A percentile compares a stretch with the other conserved stretches of the same genome.
phyloP scores from a whole-genome alignment of 2,888 invertebrate genomes.

The Oligia strigilis region DNA sequence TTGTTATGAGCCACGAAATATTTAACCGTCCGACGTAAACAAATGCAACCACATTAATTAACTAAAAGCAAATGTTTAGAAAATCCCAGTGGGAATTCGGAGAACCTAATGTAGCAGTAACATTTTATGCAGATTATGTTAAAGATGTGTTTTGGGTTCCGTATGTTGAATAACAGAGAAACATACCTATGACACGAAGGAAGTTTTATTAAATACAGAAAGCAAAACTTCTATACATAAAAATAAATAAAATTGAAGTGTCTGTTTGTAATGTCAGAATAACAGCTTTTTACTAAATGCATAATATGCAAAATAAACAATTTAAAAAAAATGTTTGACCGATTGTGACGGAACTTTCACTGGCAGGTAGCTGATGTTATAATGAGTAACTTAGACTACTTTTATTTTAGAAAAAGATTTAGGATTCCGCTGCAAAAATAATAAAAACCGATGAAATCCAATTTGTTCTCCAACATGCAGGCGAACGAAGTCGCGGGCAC shows the following conservation, averaged over 20 bases:
- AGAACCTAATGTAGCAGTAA: constrained; percentile 53
- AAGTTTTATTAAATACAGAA: constrained; percentile 27
- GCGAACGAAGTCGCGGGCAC: too few relatives aligned
- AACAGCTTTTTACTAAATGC: background rate
- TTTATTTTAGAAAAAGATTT: background rate
- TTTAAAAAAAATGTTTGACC: background rate
- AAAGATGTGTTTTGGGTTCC: constrained; percentile 54
- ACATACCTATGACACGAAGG: constrained; percentile 15
- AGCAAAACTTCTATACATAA: constrained; percentile 3
- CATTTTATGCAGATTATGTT: constrained; percentile 61
- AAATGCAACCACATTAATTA: constrained; percentile 79
- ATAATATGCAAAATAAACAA: background rate
- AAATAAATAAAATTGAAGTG: background rate
- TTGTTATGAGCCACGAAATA: constrained; percentile 77
- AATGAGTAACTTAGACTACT: background rate
- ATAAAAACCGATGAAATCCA: background rate
- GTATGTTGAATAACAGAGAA: constrained; percentile 26
- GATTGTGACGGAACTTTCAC: background rate
- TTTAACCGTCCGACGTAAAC: constrained; percentile 77
- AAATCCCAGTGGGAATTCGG: constrained; percentile 70
- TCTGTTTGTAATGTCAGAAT: background rate
- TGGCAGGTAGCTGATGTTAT: background rate
- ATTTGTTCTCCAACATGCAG: too few relatives aligned
- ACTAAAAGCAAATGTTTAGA: constrained; percentile 73
- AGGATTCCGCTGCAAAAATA: background rate